Evolutionary conservation across 2,797 vertebrate genomes (phyloP), one percentile per base, ranked within the genome.

Genomic region (Naso thynnoides): DNA sequence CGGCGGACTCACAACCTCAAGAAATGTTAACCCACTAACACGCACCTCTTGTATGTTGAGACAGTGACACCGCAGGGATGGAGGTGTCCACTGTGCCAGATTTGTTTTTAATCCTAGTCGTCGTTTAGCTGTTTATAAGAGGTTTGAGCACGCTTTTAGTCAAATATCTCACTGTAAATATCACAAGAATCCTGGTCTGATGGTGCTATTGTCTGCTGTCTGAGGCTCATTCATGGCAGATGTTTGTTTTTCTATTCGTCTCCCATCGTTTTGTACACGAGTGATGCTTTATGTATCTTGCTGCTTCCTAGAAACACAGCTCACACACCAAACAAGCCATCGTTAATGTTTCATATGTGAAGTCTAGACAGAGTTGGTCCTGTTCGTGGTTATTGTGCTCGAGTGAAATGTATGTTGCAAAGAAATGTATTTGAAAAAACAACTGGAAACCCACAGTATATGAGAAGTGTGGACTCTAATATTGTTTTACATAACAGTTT

Each of bases 21-120:
- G 79, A 87, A 55, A 79, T 14, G 55, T 74, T 95, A 95, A 95
- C 91, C 45, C n/a, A 92, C 93, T 94, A 95, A 95, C 85, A 79
- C 19, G 19, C 78, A 64, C 67, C 76, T 87, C 73, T 61, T 85
- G 63, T 47, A 61, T 67, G 59, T 78, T 49, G 53, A 83, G 78
- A 79, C 83, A 70, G 62, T 84, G 74, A 91, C 77, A 91, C 77
- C 81, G 49, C 69, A 56, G 66, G 63, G 70, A 44, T 36, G 45
- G 44, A 36, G 60, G 21, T 0, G 31, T 58, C 76, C 53, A 52
- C 42, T 6, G 53, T 59, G 67, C 29, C 42, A 54, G 56, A 56
- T 63, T 62, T 61, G 26, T 8, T 65, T 69, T 38, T 85, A 81
- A 78, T 82, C 71, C 57, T 36, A 38, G 50, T 59, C 19, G 3